Percentiles rank a stretch among this genome's conserved stretches.
These are phyloP conservation scores for Pao palembangensis DNA, from an alignment of 2,113 vertebrate genomes.

Conservation along the genomic window DNA sequence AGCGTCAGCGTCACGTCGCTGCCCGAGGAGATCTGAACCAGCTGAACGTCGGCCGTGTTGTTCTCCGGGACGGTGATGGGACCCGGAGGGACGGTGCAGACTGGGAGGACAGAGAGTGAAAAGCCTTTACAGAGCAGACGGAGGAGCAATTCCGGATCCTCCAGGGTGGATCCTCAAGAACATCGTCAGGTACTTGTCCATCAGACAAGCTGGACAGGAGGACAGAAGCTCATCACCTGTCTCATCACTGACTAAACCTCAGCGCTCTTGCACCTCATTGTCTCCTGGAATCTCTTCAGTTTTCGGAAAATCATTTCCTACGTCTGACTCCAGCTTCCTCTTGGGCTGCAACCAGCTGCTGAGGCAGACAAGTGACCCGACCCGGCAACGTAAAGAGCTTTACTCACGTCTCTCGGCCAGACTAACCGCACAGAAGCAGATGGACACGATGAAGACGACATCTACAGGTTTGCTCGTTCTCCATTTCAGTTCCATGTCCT, in stretches of 20 bases:
- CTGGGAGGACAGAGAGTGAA: conserved; percentile 41
- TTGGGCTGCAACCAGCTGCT: no score
- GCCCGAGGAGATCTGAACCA: conserved; percentile 59
- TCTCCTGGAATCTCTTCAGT: no score
- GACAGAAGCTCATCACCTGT: no score
- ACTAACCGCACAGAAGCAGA: conserved; percentile 45
- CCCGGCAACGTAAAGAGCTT: background rate
- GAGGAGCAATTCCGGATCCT: no score
- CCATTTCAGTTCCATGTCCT: conserved; percentile 69
- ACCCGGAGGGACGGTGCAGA: conserved; percentile 67
- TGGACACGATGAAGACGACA: conserved; percentile 39
- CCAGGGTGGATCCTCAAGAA: no score
- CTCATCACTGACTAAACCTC: no score
- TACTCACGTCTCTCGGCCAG: conserved; percentile 71
- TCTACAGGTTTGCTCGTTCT: conserved; percentile 43
- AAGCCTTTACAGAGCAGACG: background rate
- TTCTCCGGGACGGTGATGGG: conserved; percentile 68
- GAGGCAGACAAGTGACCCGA: no score
- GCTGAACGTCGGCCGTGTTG: conserved; percentile 59
- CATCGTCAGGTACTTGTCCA: no score
- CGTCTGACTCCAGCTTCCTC: no score
- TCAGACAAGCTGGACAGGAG: no score
- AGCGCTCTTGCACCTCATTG: no score
- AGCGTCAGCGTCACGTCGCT: conserved; percentile 59
- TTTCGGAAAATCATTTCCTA: no score